Conservation (phyloP, 2,797 vertebrate species). For the Lagorchestes hirsutus region DNA sequence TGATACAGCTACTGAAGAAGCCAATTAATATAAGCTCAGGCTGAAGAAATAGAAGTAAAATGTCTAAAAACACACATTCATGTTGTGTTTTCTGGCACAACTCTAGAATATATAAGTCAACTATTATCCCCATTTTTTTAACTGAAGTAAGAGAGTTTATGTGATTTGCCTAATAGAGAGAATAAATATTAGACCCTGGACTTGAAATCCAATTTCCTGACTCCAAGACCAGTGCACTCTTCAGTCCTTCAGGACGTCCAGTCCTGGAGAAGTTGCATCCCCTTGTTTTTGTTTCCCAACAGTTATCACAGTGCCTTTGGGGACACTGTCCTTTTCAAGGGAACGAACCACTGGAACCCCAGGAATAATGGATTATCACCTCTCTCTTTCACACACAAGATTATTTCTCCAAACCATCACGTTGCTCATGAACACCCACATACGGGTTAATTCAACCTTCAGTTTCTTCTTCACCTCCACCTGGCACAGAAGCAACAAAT, state of each 20-base stretch:
- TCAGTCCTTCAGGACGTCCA: not conserved
- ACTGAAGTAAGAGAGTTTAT: not conserved
- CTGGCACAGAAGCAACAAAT: not conserved
- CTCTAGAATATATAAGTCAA: not conserved
- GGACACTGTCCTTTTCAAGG: not conserved
- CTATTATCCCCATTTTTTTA: not conserved
- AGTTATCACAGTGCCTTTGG: constrained; percentile 15
- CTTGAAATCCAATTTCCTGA: not conserved
- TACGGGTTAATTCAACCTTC: not conserved
- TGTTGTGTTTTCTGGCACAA: not conserved
- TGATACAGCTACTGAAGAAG: not conserved
- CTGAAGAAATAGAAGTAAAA: not conserved
- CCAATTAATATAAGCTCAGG: not conserved
- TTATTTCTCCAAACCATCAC: not conserved
- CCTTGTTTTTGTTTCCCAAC: not conserved
- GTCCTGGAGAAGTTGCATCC: not conserved
- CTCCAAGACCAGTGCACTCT: not conserved
- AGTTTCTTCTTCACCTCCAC: not conserved
- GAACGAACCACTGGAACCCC: not conserved
- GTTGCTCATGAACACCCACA: not conserved
- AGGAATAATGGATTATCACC: not conserved
- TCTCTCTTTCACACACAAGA: not conserved
- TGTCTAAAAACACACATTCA: not conserved
- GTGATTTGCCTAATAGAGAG: too few relatives aligned
- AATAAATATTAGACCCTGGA: too few relatives aligned